phyloP scores from a whole-genome alignment of 1,140 invertebrate genomes.

The Cotesia typhae region DNA sequence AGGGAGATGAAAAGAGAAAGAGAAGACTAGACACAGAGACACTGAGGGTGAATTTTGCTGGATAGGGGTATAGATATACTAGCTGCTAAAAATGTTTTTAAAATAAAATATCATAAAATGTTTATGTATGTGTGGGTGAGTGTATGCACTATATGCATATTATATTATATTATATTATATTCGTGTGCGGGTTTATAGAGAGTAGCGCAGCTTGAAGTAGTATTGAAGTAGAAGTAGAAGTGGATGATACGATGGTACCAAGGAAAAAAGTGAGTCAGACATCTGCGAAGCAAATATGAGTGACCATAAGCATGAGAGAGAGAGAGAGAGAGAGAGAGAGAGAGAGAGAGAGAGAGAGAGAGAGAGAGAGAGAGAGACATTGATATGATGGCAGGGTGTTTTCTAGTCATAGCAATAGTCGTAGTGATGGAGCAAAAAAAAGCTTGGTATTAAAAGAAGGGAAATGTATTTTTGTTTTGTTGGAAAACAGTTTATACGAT shows the following conservation, averaged over 20 bases:
- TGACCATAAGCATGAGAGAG: too few relatives aligned
- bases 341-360: too few relatives aligned
- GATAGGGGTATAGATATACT: background rate
- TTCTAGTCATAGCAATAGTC: background rate
- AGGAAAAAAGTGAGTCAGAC: constrained; percentile 26
- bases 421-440: background rate
- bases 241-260: background rate
- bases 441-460: constrained; percentile 1
- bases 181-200: background rate
- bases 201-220: background rate
- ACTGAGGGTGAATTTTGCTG: too few relatives aligned
- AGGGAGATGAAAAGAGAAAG: constrained; percentile 12
- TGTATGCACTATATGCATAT: background rate
- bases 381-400: background rate
- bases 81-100: background rate
- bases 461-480: background rate
- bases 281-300: constrained; percentile 14
- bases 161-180: background rate
- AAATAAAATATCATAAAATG: background rate
- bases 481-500: background rate
- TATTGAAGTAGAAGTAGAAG: background rate
- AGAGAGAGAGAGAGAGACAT: too few relatives aligned
- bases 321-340: too few relatives aligned
- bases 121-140: background rate
- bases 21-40: constrained; percentile 6